Base-by-base conservation (phyloP, 2,888 invertebrate genomes). In the Agrochola lota region DNA sequence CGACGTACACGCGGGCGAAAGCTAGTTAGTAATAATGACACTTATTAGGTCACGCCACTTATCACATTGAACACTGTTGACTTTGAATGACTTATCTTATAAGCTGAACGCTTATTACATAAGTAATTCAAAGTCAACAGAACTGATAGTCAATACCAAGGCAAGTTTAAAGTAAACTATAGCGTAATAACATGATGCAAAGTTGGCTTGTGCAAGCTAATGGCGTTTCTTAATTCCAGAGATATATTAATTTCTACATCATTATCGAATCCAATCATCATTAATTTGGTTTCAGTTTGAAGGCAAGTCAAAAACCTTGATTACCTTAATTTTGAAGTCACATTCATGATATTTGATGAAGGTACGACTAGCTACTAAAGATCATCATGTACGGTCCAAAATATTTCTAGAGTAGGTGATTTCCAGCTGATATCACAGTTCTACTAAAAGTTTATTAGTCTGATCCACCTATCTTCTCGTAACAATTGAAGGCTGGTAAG, bases 121-220 rank as follows among this genome's bases (percentile, higher is more conserved):
- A 86, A 75, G 73, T 57, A 73, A 85, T 80, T 83, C 84, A 83
- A 86, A 86, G 71, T 66, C 69, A 74, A 74, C 40, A 86, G 62
- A 86, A 57, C 52, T 57, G 74, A 84, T 72, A 67, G 69, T 76
- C 69, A 83, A 79, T 70, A 77, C 72, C 30, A 59, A 80, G 43
- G 59, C 35, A 63, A 80, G 71, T 68, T 73, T 69, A 75, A 83
- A 80, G 86, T 84, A 80, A 85, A 85, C 80, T 85, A 73, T 71
- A 80, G 40, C 79, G 77, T 80, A 83, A 83, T 77, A 57, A 60
- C 26, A 73, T 83, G 79, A 83, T 75, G 86, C 79, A 85, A 85
- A 86, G 30, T 35, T 76, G 12, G 11, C 60, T 83, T 77, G 67
- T 60, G 86, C 59, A 80, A 86, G 70, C 55, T 80, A 75, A 75